Conservation (phyloP, 2,797 vertebrate species). For the Otolemur crassicaudatus region DNA sequence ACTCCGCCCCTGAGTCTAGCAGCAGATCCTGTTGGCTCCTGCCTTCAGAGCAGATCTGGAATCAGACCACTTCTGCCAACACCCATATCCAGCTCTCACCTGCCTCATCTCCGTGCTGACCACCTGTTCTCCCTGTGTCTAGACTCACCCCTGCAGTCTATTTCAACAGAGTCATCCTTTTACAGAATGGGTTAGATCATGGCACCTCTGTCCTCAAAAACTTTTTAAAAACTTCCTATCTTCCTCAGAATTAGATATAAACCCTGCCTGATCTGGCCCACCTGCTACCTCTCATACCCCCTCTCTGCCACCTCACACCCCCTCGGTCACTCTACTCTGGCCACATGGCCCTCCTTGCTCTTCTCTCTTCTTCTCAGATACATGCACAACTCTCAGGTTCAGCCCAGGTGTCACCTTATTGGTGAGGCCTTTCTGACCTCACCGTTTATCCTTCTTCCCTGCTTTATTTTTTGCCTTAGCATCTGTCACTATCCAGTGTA, state of each 20-base stretch:
- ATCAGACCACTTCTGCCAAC: background rate
- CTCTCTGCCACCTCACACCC: background rate
- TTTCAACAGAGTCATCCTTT: background rate
- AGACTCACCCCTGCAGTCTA: background rate
- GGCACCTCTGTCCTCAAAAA: background rate
- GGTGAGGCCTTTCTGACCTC: background rate
- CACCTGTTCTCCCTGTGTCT: background rate
- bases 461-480: background rate
- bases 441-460: background rate
- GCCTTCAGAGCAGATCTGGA: background rate
- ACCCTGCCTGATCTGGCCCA: background rate
- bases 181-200: background rate
- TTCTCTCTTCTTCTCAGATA: background rate
- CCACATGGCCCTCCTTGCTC: background rate
- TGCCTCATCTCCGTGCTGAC: background rate
- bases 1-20: background rate
- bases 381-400: background rate
- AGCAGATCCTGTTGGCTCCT: background rate
- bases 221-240: background rate
- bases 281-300: fast-evolving
- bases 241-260: background rate
- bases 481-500: background rate
- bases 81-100: background rate
- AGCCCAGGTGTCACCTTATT: background rate
- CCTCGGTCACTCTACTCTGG: background rate